phyloP scores from a whole-genome alignment of 35 echinoderm and acorn worm species.

The Heliocidaris tuberculata region DNA sequence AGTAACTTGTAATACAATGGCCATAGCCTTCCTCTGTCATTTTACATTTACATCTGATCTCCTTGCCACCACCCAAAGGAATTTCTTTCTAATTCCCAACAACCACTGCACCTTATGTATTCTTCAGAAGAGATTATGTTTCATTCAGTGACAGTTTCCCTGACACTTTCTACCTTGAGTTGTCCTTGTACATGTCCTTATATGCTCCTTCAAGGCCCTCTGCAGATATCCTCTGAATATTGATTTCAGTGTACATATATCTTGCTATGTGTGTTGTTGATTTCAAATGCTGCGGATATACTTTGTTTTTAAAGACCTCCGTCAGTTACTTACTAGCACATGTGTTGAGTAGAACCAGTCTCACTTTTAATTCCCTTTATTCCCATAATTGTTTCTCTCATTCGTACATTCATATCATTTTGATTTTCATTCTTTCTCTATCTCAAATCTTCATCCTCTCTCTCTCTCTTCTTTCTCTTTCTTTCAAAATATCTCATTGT shows the following conservation, averaged over 20 bases:
- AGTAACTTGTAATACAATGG: neutral
- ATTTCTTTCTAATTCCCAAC: neutral
- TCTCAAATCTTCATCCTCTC: no score
- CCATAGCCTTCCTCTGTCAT: neutral
- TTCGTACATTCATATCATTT: no score
- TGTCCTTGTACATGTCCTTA: neutral
- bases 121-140: neutral
- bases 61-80: neutral
- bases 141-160: slow-evolving; percentile 3
- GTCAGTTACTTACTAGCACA: no score
- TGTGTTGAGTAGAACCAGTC: no score
- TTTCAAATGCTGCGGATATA: no score
- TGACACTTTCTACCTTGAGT: neutral
- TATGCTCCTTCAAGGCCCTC: neutral
- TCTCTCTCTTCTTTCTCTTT: no score
- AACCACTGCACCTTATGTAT: neutral
- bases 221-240: neutral
- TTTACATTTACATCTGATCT: neutral
- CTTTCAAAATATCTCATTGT: no score
- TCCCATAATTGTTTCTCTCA: no score
- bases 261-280: neutral
- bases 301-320: no score
- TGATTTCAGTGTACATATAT: neutral
- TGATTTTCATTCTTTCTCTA: no score
- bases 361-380: no score